A percentile compares a stretch with the other conserved stretches of the same genome.
Evolutionary conservation across 2,113 vertebrate genomes (phyloP).

Genomic region (Indicator indicator): DNA sequence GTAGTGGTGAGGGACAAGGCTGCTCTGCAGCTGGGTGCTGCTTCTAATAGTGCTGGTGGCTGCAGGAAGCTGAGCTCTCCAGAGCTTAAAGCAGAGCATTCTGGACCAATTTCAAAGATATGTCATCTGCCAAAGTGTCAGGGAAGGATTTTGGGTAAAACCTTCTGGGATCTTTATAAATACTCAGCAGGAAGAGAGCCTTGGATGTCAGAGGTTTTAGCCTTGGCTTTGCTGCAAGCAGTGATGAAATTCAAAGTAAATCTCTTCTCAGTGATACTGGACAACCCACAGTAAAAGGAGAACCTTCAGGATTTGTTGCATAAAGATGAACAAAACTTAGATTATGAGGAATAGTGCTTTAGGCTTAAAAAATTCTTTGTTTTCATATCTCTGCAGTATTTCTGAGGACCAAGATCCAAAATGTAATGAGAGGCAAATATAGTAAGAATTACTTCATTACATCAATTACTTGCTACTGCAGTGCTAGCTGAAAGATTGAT

Average conservation of each 20-base stretch:
- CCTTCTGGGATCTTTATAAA: background rate
- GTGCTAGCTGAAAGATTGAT: background rate
- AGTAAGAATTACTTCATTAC: background rate
- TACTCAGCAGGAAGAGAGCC: background rate
- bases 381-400: background rate
- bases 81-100: background rate
- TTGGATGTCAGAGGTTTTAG: background rate
- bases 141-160: background rate
- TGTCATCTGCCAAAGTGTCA: background rate
- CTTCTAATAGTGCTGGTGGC: fast-evolving
- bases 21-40: background rate
- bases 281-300: background rate
- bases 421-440: background rate
- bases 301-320: background rate
- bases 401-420: background rate
- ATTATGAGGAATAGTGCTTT: background rate
- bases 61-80: background rate
- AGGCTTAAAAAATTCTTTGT: background rate
- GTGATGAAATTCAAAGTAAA: background rate
- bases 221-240: background rate
- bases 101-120: background rate
- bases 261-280: background rate
- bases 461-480: background rate
- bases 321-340: background rate
- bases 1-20: fast-evolving